Evolutionary conservation across 2,797 vertebrate species (phyloP).

Genomic region (Gymnopithys bicolor): DNA sequence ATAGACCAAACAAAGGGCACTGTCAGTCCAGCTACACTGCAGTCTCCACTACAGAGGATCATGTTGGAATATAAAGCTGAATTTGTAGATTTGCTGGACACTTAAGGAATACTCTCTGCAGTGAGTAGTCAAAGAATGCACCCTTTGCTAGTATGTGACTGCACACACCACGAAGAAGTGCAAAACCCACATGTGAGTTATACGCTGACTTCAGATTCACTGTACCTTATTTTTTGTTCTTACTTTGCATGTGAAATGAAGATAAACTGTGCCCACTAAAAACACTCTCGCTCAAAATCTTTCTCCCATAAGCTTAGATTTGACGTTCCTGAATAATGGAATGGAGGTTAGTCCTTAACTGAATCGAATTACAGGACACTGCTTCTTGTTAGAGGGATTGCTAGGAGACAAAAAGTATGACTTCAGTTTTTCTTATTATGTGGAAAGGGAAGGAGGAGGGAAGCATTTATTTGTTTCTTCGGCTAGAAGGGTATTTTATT

Average conservation of each 20-base stretch:
- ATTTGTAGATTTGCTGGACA: not conserved
- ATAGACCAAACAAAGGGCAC: not conserved
- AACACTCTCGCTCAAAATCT: not conserved
- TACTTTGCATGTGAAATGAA: not conserved
- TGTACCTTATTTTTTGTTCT: not conserved
- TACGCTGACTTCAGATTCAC: not conserved
- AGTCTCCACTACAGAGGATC: not conserved
- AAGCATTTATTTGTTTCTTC: constrained; percentile 32
- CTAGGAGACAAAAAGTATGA: not conserved
- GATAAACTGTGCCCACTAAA: not conserved
- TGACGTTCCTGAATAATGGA: not conserved
- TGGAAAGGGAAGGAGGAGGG: not conserved
- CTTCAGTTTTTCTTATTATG: constrained; percentile 25
- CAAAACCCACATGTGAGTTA: fast-evolving
- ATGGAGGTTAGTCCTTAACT: not conserved
- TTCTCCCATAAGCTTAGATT: not conserved
- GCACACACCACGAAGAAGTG: fast-evolving
- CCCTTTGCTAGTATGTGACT: not conserved
- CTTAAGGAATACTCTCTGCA: not conserved
- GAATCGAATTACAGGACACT: constrained; percentile 5
- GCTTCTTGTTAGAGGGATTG: not conserved
- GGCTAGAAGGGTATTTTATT: constrained; percentile 41
- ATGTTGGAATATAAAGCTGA: not conserved
- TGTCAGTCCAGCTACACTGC: not conserved
- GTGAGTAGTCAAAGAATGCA: fast-evolving